phyloP scores from a whole-genome alignment of 2,113 vertebrate species.

The Romanogobio albipinnatus region DNA sequence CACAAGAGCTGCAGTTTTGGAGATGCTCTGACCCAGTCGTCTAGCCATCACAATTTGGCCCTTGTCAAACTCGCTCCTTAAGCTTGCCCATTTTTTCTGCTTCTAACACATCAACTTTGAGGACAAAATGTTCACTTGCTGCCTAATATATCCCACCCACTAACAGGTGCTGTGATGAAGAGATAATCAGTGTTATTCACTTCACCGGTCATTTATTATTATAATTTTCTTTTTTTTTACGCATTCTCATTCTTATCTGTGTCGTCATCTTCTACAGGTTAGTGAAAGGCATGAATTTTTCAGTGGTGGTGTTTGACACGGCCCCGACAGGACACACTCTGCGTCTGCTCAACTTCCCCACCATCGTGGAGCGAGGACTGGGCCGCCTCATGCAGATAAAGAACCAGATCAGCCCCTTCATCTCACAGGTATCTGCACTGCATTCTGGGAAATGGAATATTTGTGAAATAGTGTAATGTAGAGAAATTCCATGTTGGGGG shows the following conservation, averaged over 20 bases:
- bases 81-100: no score
- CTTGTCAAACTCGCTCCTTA: no score
- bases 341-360: slow-evolving; percentile 93
- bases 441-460: neutral
- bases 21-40: no score
- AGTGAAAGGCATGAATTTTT: slow-evolving; percentile 98
- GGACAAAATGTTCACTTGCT: no score
- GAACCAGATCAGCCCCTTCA: slow-evolving; percentile 98
- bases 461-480: neutral
- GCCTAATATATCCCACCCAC: no score
- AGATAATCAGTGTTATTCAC: no score
- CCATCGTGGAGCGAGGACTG: slow-evolving; percentile 92
- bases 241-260: neutral
- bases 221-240: no score
- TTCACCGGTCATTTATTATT: no score
- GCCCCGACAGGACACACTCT: slow-evolving; percentile 94
- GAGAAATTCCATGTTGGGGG: neutral
- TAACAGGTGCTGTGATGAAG: no score
- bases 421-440: slow-evolving; percentile 84
- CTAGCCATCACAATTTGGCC: no score
- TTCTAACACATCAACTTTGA: no score
- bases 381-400: slow-evolving; percentile 98
- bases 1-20: no score
- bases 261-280: slow-evolving; percentile 72
- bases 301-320: slow-evolving; percentile 95